These are phyloP conservation scores for Darevskia mixta DNA, from an alignment of 2,797 vertebrate species.

Conservation along the genomic window DNA sequence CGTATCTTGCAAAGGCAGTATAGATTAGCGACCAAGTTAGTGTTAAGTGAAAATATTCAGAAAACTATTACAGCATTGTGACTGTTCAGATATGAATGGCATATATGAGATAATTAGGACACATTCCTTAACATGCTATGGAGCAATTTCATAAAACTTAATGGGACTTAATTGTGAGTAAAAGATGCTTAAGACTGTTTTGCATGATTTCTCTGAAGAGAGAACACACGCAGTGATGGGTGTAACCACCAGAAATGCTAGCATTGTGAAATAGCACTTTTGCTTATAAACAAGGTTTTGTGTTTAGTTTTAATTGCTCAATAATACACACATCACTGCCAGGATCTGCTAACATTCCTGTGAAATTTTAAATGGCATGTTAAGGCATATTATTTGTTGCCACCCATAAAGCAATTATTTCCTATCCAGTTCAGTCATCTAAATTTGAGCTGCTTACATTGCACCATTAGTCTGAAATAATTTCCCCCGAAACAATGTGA, in stretches of 20 bases:
- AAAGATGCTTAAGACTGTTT: neutral
- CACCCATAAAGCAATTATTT: conserved; percentile 42
- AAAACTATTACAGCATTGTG: neutral
- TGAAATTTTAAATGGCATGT: conserved; percentile 42
- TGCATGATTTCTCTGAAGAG: conserved; percentile 30
- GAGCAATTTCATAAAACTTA: neutral
- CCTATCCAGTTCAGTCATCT: conserved; percentile 22
- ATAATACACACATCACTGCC: conserved; percentile 54
- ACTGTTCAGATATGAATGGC: neutral
- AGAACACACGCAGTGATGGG: conserved; percentile 24
- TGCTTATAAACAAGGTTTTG: neutral
- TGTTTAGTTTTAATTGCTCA: conserved; percentile 38
- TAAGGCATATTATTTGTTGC: conserved; percentile 46
- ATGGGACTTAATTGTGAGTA: neutral
- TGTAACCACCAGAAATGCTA: neutral
- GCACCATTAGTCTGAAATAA: conserved; percentile 2
- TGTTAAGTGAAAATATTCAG: neutral
- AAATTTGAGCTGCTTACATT: conserved; percentile 20
- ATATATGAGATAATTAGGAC: neutral
- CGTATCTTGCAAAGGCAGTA: neutral
- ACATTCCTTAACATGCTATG: neutral
- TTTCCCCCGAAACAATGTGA: conserved; percentile 21
- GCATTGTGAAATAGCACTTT: conserved; percentile 44
- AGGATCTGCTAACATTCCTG: conserved; percentile 44
- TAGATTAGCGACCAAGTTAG: neutral